Base-by-base conservation (phyloP, 2,888 invertebrate genomes). In the Caenorhabditis macrosperma region DNA sequence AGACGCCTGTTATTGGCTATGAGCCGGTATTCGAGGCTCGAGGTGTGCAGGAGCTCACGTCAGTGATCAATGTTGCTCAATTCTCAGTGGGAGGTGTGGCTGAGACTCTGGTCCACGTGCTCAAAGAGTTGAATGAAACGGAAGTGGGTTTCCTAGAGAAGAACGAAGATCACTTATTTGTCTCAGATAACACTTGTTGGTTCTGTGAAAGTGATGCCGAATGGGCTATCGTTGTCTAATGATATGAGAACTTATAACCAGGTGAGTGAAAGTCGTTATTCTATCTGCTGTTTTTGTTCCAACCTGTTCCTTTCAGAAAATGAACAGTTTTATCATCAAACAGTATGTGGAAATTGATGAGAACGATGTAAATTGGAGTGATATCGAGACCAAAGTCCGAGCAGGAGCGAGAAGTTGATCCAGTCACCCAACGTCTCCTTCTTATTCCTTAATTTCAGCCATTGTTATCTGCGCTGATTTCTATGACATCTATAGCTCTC, bases 401-500 rank as follows among this genome's bases (percentile, higher is more conserved):
- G 26, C 15, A 12, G 67, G 52, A 0, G 60, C 66, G 0, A 54
- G 61, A 72, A 61, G 78, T 67, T 12, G 12, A 60, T 35, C 28
- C 20, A 9, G n/a, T n/a, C 6, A 0, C n/a, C 9, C 17, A 33
- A n/a, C 5, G 15, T 33, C 7, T 20, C 2, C 5, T 1, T 30
- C 4, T 22, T 12, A n/a, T n/a, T 2, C 6, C 1, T 22, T 24
- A 22, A 35, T 71, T 79, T 63, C 54, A 81, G 81, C 68, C 26
- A 55, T 81, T 41, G 81, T 76, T 0, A 30, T 81, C 1, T 76
- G 71, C 20, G 71, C 72, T 0, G 76, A 81, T 46, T 81, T 72
- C 35, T 50, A 69, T 26, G 76, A 81, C 7, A 26, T 64, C 33
- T 76, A 71, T 38, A 57, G 30, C 26, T 35, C 63, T 0, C 44